Base-by-base conservation (phyloP, 2,113 vertebrate species). In the Clarias magur region DNA sequence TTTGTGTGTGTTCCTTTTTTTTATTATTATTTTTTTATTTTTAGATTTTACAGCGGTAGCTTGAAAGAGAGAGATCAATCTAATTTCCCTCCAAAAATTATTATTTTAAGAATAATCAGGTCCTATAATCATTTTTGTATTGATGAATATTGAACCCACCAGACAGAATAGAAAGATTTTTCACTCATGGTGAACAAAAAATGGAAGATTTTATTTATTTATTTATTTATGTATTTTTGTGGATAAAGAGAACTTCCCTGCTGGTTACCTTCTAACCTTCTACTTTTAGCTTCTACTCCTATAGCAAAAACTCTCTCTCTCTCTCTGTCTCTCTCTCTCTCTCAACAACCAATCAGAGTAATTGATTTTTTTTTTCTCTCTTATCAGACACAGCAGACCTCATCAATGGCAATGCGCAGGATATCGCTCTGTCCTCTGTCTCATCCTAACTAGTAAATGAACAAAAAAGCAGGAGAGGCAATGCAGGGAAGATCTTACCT, bases 361-460 rank as follows among this genome's bases (percentile, higher is more conserved):
- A 94, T 93, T 91, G 93, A 94, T n/a, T n/a, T n/a, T n/a, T n/a
- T n/a, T n/a, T n/a, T n/a, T n/a, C n/a, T n/a, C n/a, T 87, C 91
- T 93, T 93, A 94, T 94, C 92, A 87, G 92, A 89, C 48, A 23
- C 84, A 79, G 90, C 93, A 93, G 91, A 88, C 86, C 38, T 86
- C 88, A 87, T 94, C 91, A 91, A 91, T 94, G 92, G 92, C 82
- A 87, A 59, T 90, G 86, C 83, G 25, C 54, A 56, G 48, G 79
- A 86, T 75, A 67, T 63, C 30, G 30, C 76, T 84, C 75, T 84
- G 53, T 82, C 80, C 88, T 80, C 79, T 62, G 57, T 60, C 79
- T 80, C 56, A 34, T 30, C 30, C 56, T 62, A 60, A 80, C 27
- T 56, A 56, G 38, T 48, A 27, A 85, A n/a, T 30, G 27, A 80